A percentile compares a stretch with the other conserved stretches of the same genome.
Evolutionary conservation across 2,797 vertebrate genomes (phyloP).

Genomic region (Myotis planiceps): DNA sequence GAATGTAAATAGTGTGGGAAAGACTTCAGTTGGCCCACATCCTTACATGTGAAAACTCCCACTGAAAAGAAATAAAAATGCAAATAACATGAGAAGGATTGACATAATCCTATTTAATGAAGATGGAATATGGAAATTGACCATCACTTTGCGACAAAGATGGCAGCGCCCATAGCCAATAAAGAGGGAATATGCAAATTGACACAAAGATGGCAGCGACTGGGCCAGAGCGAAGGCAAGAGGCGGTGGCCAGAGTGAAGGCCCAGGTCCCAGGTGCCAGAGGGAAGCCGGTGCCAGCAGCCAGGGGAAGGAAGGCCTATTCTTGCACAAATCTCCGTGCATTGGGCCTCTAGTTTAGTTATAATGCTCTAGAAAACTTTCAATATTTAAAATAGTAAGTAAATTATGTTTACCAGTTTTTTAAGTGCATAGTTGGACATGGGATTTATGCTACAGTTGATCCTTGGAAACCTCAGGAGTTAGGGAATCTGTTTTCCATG

Average conservation of each 20-base stretch:
- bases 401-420: not conserved
- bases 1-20: not conserved
- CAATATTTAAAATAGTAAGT: not conserved
- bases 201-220: too few relatives aligned
- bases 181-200: too few relatives aligned
- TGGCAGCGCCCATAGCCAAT: rapidly evolving
- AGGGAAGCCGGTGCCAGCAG: too few relatives aligned
- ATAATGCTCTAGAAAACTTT: not conserved
- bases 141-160: too few relatives aligned
- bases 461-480: not conserved
- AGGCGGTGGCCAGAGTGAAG: too few relatives aligned
- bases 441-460: not conserved
- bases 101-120: not conserved
- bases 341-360: not conserved
- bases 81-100: not conserved
- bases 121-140: too few relatives aligned
- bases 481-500: not conserved
- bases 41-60: not conserved
- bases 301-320: too few relatives aligned
- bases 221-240: too few relatives aligned
- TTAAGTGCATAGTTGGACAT: not conserved
- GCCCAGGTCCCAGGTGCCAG: too few relatives aligned
- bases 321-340: too few relatives aligned
- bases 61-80: not conserved
- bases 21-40: not conserved